Evolutionary conservation across 2,888 invertebrate species (phyloP), one percentile per base, ranked within the genome.

Genomic region (Rhamphomyia laevipes): DNA sequence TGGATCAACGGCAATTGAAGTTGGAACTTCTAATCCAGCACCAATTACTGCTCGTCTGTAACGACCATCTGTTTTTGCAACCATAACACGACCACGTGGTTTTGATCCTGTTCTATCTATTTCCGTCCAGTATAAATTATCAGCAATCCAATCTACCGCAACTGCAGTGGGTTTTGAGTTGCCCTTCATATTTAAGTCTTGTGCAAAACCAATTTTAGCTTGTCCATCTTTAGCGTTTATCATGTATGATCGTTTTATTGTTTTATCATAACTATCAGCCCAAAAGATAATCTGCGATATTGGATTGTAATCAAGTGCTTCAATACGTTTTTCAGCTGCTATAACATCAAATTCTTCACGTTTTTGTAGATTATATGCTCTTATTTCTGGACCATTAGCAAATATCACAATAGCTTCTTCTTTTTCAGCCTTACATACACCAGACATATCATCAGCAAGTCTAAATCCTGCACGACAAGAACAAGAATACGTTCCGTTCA

Each of bases 111-210:
- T 80, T 47, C 83, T 70, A 55, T 88, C 85, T 0, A 80, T 78
- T 66, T 95, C 95, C 0, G 92, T 86, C 93, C 94, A 96, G 69
- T 94, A 96, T 1, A 96, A 72, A 68, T 95, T 95, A 52, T 87
- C 86, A 7, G 87, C 90, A 16, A 94, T 76, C 86, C 95, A 96
- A 69, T 97, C 97, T 0, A 96, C 81, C 0, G 95, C 88, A 1
- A 99, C 70, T 1, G 90, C 88, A 0, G 89, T 87, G 0, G 94
- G 93, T 65, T 86, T 89, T 0, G 84, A 80, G 57, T 82, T 83
- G 13, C 83, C 86, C 73, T 84, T 84, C 73, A 89, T 84, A 57
- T 86, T 82, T 30, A 95, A 73, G 66, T 92, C 88, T 66, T 95
- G 95, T 1, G 91, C 86, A 61, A 77, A 83, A 48, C 91, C 89